Base-by-base conservation (phyloP, 2,797 vertebrate genomes). In the Arrhamphus sclerolepis region DNA sequence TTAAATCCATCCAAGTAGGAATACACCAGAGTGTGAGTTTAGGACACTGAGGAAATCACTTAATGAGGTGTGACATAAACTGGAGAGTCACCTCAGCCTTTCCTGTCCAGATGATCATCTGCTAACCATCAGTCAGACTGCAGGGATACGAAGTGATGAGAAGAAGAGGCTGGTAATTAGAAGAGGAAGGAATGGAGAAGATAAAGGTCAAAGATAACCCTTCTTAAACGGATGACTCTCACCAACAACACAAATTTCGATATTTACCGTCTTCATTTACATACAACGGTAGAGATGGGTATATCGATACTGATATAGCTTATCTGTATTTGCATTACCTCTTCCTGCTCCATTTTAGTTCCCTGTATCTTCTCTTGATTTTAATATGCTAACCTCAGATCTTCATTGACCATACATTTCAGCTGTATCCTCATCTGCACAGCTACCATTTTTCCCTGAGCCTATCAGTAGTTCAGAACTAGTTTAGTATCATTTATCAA, bases 31-130 rank as follows among this genome's bases (percentile, higher is more conserved):
- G 51, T 6, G 52, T 48, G 62, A 70, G 78, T 60, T n/a, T 77
- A 76, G 79, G 81, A 74, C 72, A 56, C 56, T 29, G 56, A 58
- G 59, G 65, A 61, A 58, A 76, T 77, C 63, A 17, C 28, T 70
- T 89, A 89, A 90, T 87, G 85, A 86, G 83, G 66, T 51, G 72
- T 82, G 82, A 80, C 78, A 80, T 48, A 72, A 72, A 66, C 49
- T 60, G 57, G 62, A 54, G 72, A 89, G 79, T 87, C 80, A 84
- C 76, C 78, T 79, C 77, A 83, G 84, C 87, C 87, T 89, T 88
- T 81, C 75, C 74, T 78, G 81, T 85, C 78, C 70, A 72, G 50
- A 81, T 80, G 80, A 86, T 86, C 78, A 76, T 83, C 75, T 85
- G 76, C 60, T 84, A 73, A 79, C 79, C 77, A 77, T 87, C 83